Evolutionary conservation across 2,888 invertebrate genomes (phyloP).

Genomic region (Dryocosmus kuriphilus): DNA sequence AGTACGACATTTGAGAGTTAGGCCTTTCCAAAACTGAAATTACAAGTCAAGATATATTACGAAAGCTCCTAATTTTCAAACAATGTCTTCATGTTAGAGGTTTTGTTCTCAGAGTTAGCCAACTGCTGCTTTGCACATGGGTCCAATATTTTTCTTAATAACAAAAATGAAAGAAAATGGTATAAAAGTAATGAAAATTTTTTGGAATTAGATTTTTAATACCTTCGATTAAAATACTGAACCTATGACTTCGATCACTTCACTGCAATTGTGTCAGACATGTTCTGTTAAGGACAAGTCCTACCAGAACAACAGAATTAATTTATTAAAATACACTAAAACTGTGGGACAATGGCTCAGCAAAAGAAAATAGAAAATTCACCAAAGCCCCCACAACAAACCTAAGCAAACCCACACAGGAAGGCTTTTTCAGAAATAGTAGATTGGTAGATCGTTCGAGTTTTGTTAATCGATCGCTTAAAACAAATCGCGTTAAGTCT

Average conservation of each 20-base stretch:
- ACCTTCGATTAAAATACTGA: constrained; percentile 40
- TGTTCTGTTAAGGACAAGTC: constrained; percentile 30
- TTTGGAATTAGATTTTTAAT: not conserved
- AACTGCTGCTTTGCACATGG: constrained; percentile 48
- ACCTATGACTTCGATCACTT: constrained; percentile 44
- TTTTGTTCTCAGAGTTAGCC: constrained; percentile 41
- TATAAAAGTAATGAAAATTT: not conserved
- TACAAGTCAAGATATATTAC: constrained; percentile 40
- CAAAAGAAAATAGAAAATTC: constrained; percentile 28
- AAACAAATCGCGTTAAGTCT: constrained; percentile 35
- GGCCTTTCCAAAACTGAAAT: constrained; percentile 91
- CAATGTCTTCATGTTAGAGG: constrained; percentile 43
- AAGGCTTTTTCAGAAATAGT: not conserved
- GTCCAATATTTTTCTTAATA: constrained; percentile 44
- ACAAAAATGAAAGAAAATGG: not conserved
- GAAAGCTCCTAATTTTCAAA: constrained; percentile 37
- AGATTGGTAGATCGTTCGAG: constrained; percentile 4
- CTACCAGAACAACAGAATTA: constrained; percentile 23
- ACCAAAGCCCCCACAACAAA: constrained; percentile 39
- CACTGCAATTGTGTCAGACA: constrained; percentile 45
- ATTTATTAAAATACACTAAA: constrained; percentile 30
- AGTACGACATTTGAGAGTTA: constrained; percentile 93
- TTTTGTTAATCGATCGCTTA: constrained; percentile 36
- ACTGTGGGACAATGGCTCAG: constrained; percentile 8
- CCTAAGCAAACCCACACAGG: constrained; percentile 36